These are phyloP conservation scores for Aurelia aurita DNA, from an alignment of 30 jellyfish, hydroid and myxozoan species.

Conservation along the genomic window DNA sequence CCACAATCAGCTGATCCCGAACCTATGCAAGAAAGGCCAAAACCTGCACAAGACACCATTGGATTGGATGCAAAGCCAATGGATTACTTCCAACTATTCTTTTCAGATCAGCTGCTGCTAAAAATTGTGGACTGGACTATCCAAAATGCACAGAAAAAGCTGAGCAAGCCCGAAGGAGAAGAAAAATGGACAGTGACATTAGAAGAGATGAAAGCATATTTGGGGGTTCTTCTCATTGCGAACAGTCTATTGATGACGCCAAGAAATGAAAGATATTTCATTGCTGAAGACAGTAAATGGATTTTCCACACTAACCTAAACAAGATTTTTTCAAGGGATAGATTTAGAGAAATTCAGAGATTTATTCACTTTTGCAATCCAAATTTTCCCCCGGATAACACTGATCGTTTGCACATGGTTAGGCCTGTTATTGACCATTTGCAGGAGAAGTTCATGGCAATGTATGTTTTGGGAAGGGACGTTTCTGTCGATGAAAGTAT, in stretches of 20 bases:
- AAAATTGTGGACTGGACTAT: conserved; percentile 24
- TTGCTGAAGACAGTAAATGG: background rate
- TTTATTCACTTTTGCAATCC: conserved; percentile 44
- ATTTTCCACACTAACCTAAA: conserved; percentile 26
- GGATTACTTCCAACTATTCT: conserved; percentile 18
- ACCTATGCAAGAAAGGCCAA: background rate
- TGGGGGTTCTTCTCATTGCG: too few relatives aligned
- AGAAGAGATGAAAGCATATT: too few relatives aligned
- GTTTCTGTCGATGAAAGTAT: conserved; percentile 72
- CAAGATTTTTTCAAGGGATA: conserved; percentile 30
- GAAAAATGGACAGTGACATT: too few relatives aligned
- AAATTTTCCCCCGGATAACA: conserved; percentile 10
- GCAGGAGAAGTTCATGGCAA: conserved; percentile 35
- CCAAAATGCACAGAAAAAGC: conserved; percentile 9
- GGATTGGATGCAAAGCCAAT: conserved; percentile 14
- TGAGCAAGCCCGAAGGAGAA: too few relatives aligned
- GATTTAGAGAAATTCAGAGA: conserved; percentile 68
- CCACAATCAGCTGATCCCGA: conserved; percentile 46
- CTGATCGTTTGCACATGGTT: too few relatives aligned
- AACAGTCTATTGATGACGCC: too few relatives aligned
- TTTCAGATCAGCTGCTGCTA: conserved; percentile 5
- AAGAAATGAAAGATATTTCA: too few relatives aligned
- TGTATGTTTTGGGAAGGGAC: conserved; percentile 46
- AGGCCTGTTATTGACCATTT: too few relatives aligned
- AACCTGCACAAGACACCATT: conserved; percentile 15